Conservation (phyloP, 2,888 invertebrate genomes). For the Amphipyra berbera region DNA sequence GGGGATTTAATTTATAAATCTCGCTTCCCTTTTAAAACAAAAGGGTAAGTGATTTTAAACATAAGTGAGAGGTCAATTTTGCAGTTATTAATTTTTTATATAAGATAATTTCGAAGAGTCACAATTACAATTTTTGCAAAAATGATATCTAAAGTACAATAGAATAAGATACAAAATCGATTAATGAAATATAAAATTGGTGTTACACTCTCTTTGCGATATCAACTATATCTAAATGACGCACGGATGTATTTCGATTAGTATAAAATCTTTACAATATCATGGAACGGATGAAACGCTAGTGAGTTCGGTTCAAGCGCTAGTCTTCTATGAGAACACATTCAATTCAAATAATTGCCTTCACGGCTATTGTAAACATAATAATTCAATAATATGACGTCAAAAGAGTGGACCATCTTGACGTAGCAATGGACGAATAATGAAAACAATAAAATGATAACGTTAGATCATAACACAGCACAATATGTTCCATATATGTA, state of each 20-base stretch:
- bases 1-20: conserved; percentile 46
- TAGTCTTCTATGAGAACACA: conserved; percentile 72
- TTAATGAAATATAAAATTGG: conserved; percentile 71
- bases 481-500: conserved; percentile 63
- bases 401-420: conserved; percentile 76
- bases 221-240: conserved; percentile 68
- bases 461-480: conserved; percentile 59
- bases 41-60: conserved; percentile 55
- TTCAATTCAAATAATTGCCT: conserved; percentile 60
- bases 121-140: conserved; percentile 48
- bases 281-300: conserved; percentile 84
- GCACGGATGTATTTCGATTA: conserved; percentile 75
- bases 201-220: conserved; percentile 71
- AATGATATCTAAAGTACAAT: conserved; percentile 60
- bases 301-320: conserved; percentile 73
- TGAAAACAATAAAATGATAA: conserved; percentile 69
- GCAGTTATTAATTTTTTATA: conserved; percentile 17
- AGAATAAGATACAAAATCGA: conserved; percentile 64
- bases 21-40: conserved; percentile 50
- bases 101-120: conserved; percentile 48
- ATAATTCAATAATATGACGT: conserved; percentile 55
- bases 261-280: conserved; percentile 76
- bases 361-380: conserved; percentile 50
- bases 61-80: conserved; percentile 34
- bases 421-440: conserved; percentile 73